A percentile compares a stretch with the other conserved stretches of the same genome.
These are phyloP conservation scores for Coracias cyanogaster DNA, from an alignment of 2,797 vertebrate species.

Conservation along the genomic window DNA sequence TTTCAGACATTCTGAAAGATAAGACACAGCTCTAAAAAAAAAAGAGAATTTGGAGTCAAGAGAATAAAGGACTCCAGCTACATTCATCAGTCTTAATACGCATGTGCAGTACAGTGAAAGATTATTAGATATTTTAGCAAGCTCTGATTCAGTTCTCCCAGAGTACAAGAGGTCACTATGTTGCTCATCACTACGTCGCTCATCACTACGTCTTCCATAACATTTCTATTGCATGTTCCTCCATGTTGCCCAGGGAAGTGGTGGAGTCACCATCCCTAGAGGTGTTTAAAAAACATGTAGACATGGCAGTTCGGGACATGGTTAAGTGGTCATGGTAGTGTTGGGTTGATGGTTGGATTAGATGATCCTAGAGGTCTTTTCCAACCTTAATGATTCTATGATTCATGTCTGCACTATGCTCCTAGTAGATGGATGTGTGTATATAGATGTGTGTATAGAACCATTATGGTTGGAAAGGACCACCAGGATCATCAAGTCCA, in stretches of 20 bases:
- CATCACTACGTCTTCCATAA: not conserved
- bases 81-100: not conserved
- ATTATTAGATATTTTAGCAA: not conserved
- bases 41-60: not conserved
- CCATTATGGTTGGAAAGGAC: too few species aligned
- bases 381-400: too few species aligned
- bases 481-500: too few species aligned
- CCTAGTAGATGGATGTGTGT: too few species aligned
- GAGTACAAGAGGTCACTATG: not conserved
- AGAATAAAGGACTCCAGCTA: not conserved
- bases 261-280: too few species aligned
- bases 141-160: not conserved
- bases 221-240: not conserved
- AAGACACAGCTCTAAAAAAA: not conserved
- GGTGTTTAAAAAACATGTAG: too few species aligned
- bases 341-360: too few species aligned
- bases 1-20: not conserved
- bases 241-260: too few species aligned
- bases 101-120: not conserved
- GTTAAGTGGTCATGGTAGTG: too few species aligned
- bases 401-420: accelerated
- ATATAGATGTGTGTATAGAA: too few species aligned
- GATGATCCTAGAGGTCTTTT: too few species aligned
- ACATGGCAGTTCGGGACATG: too few species aligned
- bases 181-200: not conserved